These are phyloP conservation scores for Hyles vespertilio DNA, from an alignment of 1,140 invertebrate genomes.

Conservation along the genomic window DNA sequence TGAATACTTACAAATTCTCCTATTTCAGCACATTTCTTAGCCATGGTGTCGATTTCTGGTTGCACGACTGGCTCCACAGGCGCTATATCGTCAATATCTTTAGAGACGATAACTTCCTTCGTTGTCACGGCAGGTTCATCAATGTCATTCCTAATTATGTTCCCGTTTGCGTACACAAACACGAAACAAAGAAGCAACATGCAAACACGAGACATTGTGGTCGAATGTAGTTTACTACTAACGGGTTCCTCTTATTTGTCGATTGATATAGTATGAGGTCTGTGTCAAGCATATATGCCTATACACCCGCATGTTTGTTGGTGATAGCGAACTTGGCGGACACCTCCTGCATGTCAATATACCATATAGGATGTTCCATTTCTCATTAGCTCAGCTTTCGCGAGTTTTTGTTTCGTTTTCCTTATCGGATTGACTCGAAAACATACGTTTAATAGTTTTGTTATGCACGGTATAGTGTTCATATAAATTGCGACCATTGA, in stretches of 20 bases:
- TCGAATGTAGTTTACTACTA: slow-evolving; percentile 16
- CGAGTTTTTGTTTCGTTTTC: too few relatives aligned
- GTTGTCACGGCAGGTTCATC: neutral
- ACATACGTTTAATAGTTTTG: too few relatives aligned
- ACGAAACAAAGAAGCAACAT: slow-evolving; percentile 26
- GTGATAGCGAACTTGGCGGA: slow-evolving; percentile 1
- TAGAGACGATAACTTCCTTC: slow-evolving; percentile 10
- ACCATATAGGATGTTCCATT: neutral
- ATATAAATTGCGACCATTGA: too few relatives aligned
- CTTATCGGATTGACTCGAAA: too few relatives aligned
- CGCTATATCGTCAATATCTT: slow-evolving; percentile 18
- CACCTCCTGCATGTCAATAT: neutral
- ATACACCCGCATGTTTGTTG: neutral
- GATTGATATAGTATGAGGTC: neutral
- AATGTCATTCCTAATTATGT: slow-evolving; percentile 23
- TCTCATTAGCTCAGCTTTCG: too few relatives aligned
- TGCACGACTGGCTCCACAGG: slow-evolving; percentile 18
- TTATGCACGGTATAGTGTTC: too few relatives aligned
- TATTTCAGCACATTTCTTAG: slow-evolving; percentile 34
- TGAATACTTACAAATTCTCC: slow-evolving; percentile 48
- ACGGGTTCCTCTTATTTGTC: slow-evolving; percentile 3
- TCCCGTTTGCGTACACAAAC: slow-evolving; percentile 23
- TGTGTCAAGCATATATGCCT: neutral
- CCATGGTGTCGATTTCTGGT: slow-evolving; percentile 17
- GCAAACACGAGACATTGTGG: slow-evolving; percentile 34